These are phyloP conservation scores for Anableps anableps DNA, from an alignment of 2,797 vertebrate genomes.

Conservation along the genomic window DNA sequence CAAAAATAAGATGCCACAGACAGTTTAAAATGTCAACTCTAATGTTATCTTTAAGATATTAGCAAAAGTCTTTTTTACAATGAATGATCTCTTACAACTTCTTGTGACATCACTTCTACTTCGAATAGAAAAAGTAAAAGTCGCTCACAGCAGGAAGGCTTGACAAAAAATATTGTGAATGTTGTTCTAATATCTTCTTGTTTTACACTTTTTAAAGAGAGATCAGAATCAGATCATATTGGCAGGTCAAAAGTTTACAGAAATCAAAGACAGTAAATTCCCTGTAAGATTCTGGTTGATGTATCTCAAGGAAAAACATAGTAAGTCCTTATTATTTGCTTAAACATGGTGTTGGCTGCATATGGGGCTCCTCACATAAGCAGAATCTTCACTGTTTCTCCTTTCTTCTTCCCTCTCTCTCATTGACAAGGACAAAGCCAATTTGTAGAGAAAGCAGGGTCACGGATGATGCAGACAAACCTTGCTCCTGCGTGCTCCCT, in stretches of 20 bases:
- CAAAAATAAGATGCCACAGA: background rate
- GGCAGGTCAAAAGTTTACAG: background rate
- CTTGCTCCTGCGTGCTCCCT: constrained; percentile 73
- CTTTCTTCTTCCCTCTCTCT: constrained; percentile 46
- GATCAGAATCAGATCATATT: no score
- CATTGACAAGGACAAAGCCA: constrained; percentile 84
- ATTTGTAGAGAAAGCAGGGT: constrained; percentile 82
- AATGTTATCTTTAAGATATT: background rate
- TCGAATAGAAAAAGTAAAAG: background rate
- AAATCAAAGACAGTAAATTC: background rate
- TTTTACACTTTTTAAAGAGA: background rate
- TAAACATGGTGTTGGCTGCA: constrained; percentile 27
- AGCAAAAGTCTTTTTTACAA: background rate
- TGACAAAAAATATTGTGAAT: background rate
- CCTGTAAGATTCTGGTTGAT: background rate
- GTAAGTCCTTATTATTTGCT: constrained; percentile 38
- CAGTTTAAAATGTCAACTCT: background rate
- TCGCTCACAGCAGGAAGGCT: background rate
- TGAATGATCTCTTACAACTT: background rate
- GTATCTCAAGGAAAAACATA: constrained; percentile 23
- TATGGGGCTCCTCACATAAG: constrained; percentile 38
- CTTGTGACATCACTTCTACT: background rate
- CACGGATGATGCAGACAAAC: constrained; percentile 76
- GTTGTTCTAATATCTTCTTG: background rate
- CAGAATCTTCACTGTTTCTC: constrained; percentile 40